Evolutionary conservation across 1,140 invertebrate genomes (phyloP), one percentile per base, ranked within the genome.

Genomic region (Dendroctonus valens): DNA sequence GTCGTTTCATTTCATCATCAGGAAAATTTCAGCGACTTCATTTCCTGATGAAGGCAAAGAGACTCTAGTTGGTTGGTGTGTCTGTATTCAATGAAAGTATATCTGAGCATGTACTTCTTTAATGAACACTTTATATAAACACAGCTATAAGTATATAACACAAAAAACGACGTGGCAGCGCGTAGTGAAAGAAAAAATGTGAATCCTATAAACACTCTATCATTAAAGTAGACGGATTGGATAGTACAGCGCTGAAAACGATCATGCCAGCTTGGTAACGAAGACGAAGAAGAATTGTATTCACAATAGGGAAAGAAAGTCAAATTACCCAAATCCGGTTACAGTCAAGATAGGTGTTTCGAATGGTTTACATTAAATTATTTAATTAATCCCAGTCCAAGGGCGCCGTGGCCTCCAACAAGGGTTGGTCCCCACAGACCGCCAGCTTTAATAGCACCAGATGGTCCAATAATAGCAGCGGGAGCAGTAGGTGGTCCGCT

Each of bases 401-500:
- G 53, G 15, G 50, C 37, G 5, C 7, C 5, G 11, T 6, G 26
- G 7, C 51, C 61, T 6, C 52, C 41, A n/a, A 52, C 61, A 39
- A 63, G 52, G 6, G 61, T 63, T 5, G 62, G 62, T 42, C 73
- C 73, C 40, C 67, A 74, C 2, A 74, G 69, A 14, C 73, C 73
- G 65, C 67, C 59, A 50, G 71, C 73, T 41, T 64, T 63, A 15
- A 73, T 60, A 51, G 69, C 67, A 58, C 73, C 73, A 65, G 73
- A 65, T 9, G 73, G 73, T 11, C 73, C 73, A 41, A 67, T 70
- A 52, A 74, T 68, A 52, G 69, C 62, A 14, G 70, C 71, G n/a
- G 73, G 71, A 26, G 68, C 70, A 42, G 73, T 74, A 67, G 65
- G 65, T 5, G 73, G 73, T 41, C 73, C 73, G 37, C 57, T 66